Conservation (phyloP, 2,113 vertebrate species). For the Microtus montanus region DNA sequence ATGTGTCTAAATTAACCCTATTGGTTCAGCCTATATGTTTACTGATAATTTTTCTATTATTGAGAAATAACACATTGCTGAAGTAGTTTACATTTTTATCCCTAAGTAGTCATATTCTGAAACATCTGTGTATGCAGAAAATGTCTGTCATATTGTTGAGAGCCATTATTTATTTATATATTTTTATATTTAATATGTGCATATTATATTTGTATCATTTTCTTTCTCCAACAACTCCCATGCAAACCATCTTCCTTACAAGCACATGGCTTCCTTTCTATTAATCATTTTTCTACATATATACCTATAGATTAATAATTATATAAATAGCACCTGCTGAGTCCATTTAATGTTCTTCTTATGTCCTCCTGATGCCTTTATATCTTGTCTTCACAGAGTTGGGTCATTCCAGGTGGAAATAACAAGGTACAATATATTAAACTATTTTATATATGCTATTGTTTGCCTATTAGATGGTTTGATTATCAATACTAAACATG, state of each 20-base stretch:
- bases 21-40: not conserved
- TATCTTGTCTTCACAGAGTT: not conserved
- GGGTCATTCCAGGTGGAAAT: not conserved
- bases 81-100: not conserved
- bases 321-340: not conserved
- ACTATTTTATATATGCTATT: not conserved
- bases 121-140: not conserved
- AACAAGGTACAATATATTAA: not conserved
- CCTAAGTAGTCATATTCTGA: not conserved
- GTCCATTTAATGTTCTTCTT: not conserved
- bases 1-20: not conserved
- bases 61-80: not conserved
- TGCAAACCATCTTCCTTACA: not conserved
- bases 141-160: not conserved
- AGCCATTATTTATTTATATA: not conserved
- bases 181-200: not conserved
- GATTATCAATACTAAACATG: not conserved
- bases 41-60: not conserved
- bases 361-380: not conserved
- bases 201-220: not conserved
- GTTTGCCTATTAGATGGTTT: slow-evolving; percentile 15
- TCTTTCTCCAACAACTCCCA: not conserved
- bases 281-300: not conserved
- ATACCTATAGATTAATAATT: not conserved
- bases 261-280: not conserved